A percentile compares a stretch with the other conserved stretches of the same genome.
Evolutionary conservation across 2,888 invertebrate species (phyloP).

Genomic region (Mactromeris polynyma): DNA sequence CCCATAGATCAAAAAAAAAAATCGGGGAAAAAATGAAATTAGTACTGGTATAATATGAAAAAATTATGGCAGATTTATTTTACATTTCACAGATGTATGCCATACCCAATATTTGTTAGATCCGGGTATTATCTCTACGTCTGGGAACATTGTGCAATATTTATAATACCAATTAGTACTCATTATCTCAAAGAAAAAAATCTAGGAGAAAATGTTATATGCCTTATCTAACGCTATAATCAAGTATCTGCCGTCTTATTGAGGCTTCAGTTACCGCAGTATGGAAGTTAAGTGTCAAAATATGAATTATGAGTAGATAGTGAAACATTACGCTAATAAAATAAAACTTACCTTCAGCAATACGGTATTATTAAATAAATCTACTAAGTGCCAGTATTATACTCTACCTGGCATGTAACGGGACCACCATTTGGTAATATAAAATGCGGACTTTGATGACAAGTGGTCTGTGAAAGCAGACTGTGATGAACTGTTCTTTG

Average conservation of each 20-base stretch:
- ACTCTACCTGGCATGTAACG: too few relatives aligned
- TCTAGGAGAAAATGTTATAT: neutral
- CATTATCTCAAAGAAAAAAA: neutral
- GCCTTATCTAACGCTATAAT: neutral
- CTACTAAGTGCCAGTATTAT: too few relatives aligned
- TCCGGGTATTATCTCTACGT: neutral
- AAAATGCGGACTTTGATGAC: too few relatives aligned
- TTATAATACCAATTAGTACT: constrained; percentile 20
- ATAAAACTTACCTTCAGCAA: neutral
- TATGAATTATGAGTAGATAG: neutral
- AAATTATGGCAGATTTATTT: constrained; percentile 1
- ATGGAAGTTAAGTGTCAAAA: neutral
- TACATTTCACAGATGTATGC: constrained; percentile 9
- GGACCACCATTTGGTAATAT: too few relatives aligned
- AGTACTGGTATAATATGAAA: neutral
- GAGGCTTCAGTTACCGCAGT: neutral
- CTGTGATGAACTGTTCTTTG: too few relatives aligned
- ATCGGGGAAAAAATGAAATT: neutral
- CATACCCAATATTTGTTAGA: neutral
- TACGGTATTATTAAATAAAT: too few relatives aligned
- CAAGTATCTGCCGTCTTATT: neutral
- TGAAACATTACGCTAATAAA: neutral
- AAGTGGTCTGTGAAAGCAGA: too few relatives aligned
- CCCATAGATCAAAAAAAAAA: too few relatives aligned
- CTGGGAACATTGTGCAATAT: neutral